Base-by-base conservation (phyloP, 2,113 vertebrate species). In the Phalacrocorax pelagicus region DNA sequence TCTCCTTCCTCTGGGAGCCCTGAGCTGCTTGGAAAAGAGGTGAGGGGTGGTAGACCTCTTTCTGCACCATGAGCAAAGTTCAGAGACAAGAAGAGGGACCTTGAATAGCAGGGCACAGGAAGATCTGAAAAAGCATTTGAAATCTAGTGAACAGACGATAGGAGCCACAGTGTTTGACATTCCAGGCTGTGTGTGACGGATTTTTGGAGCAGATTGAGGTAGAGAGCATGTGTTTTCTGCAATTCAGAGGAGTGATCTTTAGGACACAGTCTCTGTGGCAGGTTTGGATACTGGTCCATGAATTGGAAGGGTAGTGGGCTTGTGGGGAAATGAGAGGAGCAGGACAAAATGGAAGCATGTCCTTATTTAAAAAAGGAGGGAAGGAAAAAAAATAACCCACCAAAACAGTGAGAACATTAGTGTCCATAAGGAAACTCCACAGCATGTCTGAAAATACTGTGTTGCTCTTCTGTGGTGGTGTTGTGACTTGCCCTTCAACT, bases 401-500 rank as follows among this genome's bases (percentile, higher is more conserved):
- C 38, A 34, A 29, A 40, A 9, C 6, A 20, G 9, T 22, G 49
- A 88, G 58, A 36, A 44, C 18, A 5, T 71, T 2, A 36, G 44
- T 74, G 52, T 78, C 80, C 36, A 5, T 62, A 42, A 63, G 38
- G 24, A 42, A 57, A 36, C 21, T 88, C 59, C 40, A 24, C 44
- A 75, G 30, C 2, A 6, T 46, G 40, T 59, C 67, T 62, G 42
- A 58, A 84, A 85, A 80, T 22, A 78, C 20, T 2, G 2, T 44
- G 23, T n/a, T 89, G 44, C 59, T 67, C 72, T 93, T 85, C 40
- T 52, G 15, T 78, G 69, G 70, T 70, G 80, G 19, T 82, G 30
- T 3, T 81, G 69, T 54, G 78, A 70, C 73, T 90, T 96, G 71
- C 51, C 91, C 90, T 92, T 90, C 65, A 66, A 58, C 79, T 95